Base-by-base conservation (phyloP, 2,888 invertebrate genomes). In the Lissonota sp. region DNA sequence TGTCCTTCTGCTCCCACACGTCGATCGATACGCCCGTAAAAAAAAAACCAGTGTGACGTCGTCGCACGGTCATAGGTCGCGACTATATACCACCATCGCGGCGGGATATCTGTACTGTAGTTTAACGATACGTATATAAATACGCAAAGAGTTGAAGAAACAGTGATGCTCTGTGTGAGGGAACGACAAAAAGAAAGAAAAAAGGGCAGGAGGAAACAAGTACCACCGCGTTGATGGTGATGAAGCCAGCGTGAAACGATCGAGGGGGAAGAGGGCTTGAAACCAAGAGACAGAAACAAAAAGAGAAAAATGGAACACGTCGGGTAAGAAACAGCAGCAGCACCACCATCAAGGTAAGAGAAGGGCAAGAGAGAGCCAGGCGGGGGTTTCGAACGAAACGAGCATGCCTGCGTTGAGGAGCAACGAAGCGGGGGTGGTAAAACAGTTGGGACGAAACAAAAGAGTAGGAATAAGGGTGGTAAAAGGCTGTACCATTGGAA, bases 391-490 rank as follows among this genome's bases (percentile, higher is more conserved):
- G 70, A 49, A 66, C 39, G 73, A 58, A 77, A 71, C 60, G 77
- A 67, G 71, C 78, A 55, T 67, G 58, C 53, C 55, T 55, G 73
- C 67, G 57, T 62, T 49, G 46, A 49, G 7, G 73, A 37, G 73
- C 64, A 66, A 49, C n/a, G 16, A 26, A 40, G 51, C 69, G 75
- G 85, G 85, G 86, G 87, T 26, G 26, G 26, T 87, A 89, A 88
- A 91, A 91, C 89, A 90, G 91, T 91, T 87, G 90, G 86, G 57
- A 82, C 88, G 86, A 90, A 91, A 91, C 90, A 91, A 91, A 90
- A 89, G 88, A 86, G 85, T 86, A 86, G 87, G 86, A 67, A 82
- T 83, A 69, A 73, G 69, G 66, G 62, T 16, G n/a, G 37, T 12
- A 44, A 57, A 51, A 60, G 63, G 42, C 26, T n/a, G 72, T 14